Percentiles rank a stretch among this genome's conserved stretches.
Conservation (phyloP, 2,797 vertebrate genomes). For the Hozukius guyotensis region DNA sequence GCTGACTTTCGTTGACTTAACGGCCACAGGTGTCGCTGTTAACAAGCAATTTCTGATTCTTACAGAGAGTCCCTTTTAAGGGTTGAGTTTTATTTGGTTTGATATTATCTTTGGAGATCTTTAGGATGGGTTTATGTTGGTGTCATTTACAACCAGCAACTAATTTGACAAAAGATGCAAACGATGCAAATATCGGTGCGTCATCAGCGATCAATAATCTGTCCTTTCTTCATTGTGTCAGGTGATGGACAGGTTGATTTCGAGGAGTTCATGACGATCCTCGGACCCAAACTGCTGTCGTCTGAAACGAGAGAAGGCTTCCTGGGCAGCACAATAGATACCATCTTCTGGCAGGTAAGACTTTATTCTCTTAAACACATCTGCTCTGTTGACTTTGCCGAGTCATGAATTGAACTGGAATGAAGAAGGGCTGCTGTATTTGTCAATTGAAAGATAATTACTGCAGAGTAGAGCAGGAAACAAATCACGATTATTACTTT, state of each 20-base stretch:
- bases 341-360: conserved; percentile 98
- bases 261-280: conserved; percentile 97
- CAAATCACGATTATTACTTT: background rate
- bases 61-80: no score
- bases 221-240: conserved; percentile 64
- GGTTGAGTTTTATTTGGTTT: background rate
- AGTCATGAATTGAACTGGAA: background rate
- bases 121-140: background rate
- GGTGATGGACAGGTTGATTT: conserved; percentile 97
- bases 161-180: background rate
- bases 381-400: background rate
- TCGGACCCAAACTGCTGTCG: conserved; percentile 94
- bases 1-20: no score
- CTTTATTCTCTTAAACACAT: background rate
- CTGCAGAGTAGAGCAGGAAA: background rate
- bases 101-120: background rate
- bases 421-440: background rate
- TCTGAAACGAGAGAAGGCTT: conserved; percentile 95
- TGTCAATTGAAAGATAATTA: background rate
- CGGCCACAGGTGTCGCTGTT: no score
- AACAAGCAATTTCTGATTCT: no score
- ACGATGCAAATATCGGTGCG: background rate
- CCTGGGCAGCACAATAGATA: conserved; percentile 95
- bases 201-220: background rate
- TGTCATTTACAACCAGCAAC: background rate